Evolutionary conservation across 2,113 vertebrate species (phyloP).

Genomic region (Tangachromis dhanisi): DNA sequence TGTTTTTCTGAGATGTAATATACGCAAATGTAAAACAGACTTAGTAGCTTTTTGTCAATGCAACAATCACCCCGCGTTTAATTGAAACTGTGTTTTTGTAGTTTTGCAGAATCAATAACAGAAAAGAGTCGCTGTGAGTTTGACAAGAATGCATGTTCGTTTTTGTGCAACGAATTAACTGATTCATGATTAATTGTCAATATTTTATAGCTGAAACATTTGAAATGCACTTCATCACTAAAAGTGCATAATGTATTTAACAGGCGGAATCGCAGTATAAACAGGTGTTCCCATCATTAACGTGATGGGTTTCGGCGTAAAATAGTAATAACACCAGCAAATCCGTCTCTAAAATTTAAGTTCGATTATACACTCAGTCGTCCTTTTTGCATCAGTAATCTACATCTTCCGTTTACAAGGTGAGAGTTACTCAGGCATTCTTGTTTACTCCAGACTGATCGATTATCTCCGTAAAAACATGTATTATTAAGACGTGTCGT

Average conservation of each 20-base stretch:
- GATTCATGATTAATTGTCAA: background rate
- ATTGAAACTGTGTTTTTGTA: background rate
- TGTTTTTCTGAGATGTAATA: background rate
- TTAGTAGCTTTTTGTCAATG: background rate
- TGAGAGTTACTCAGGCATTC: slow-evolving; percentile 48
- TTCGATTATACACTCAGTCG: background rate
- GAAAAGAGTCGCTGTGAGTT: background rate
- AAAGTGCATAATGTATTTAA: background rate
- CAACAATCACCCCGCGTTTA: background rate
- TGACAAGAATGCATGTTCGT: background rate
- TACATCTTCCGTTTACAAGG: slow-evolving; percentile 23
- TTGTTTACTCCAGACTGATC: slow-evolving; percentile 65
- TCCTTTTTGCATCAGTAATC: slow-evolving; percentile 11
- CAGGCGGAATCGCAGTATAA: background rate
- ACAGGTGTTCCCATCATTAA: background rate
- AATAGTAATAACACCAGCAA: background rate
- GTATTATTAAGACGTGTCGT: slow-evolving; percentile 65
- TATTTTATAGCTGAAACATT: background rate
- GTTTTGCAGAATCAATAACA: background rate
- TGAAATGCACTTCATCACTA: background rate
- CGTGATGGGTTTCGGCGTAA: background rate
- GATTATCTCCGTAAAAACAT: slow-evolving; percentile 63
- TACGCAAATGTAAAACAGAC: background rate
- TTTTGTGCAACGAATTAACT: background rate
- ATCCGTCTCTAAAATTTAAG: background rate